Percentiles rank a stretch among this genome's conserved stretches.
These are phyloP conservation scores for Sprattus sprattus DNA, from an alignment of 2,113 vertebrate genomes.

Conservation along the genomic window DNA sequence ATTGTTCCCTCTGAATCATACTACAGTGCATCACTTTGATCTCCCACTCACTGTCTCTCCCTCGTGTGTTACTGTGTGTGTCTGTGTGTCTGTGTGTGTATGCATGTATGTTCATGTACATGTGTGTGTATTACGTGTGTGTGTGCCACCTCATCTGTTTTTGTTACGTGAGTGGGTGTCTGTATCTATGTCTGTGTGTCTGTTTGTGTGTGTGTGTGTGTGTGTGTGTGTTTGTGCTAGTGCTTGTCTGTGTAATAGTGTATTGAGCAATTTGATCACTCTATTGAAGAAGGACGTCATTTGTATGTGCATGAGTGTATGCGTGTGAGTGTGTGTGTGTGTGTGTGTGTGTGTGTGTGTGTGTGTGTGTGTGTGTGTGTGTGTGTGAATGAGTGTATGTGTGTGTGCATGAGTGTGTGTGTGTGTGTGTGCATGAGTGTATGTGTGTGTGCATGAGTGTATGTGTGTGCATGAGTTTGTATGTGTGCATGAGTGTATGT, in stretches of 20 bases:
- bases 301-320: background rate
- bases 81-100: background rate
- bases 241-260: no score
- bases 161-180: background rate
- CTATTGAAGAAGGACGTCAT: no score
- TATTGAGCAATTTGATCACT: no score
- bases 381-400: background rate
- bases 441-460: background rate
- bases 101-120: background rate
- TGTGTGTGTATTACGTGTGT: background rate
- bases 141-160: no score
- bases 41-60: slow-evolving; percentile 40
- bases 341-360: background rate
- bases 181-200: background rate
- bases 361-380: background rate
- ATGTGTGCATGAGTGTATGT: background rate
- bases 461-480: background rate
- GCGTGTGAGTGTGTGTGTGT: background rate
- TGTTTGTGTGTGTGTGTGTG: no score
- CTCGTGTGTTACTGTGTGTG: background rate
- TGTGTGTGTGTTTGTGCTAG: no score
- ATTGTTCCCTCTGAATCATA: background rate
- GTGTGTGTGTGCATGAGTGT: background rate
- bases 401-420: no score
- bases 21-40: background rate